Base-by-base conservation (phyloP, 1,140 invertebrate species). In the Scaptomyza montana region DNA sequence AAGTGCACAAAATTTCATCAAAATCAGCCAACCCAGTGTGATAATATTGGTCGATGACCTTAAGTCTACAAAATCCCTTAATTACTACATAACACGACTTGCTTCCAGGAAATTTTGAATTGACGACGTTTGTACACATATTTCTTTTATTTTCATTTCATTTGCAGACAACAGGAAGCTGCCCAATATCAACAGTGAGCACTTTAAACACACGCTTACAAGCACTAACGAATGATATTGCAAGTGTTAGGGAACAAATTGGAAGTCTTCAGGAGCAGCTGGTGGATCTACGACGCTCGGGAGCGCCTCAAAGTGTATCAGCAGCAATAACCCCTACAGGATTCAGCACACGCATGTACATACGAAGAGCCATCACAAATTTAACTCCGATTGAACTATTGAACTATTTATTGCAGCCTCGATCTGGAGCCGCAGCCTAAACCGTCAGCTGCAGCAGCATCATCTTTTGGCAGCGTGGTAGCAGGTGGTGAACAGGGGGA, bases 211-310 rank as follows among this genome's bases (percentile, higher is more conserved):
- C 69, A 3, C 67, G 62, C 12, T 50, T 90, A 12, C 81, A 81
- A 9, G 10, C 39, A 1, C 51, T 90, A 0, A 43, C 33, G 10
- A 69, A n/a, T 2, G 81, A 80, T 2, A 73, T 80, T 6, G 59
- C 25, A 25, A 59, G 46, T 10, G 50, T 76, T 8, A 80, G 79
- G 49, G 55, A 75, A 19, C 65, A 80, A 28, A 68, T 89, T 2
- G 78, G 80, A 5, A 53, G 43, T 10, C 19, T 89, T 3, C 85
- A 85, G 28, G 87, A 90, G 63, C 73, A 82, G 12, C 12, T 87
- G 47, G 81, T 61, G 5, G 81, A 90, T 41, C 47, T 82, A 5
- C 47, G 60, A 2, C 77, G 78, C 3, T 19, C 46, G 0, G 72
- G 54, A 2, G 43, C 10, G 1, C 4, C 47, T 1, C 36, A 25